Percentiles rank a stretch among this genome's conserved stretches.
phyloP scores from a whole-genome alignment of 1,140 invertebrate species.

The Theocolax elegans region DNA sequence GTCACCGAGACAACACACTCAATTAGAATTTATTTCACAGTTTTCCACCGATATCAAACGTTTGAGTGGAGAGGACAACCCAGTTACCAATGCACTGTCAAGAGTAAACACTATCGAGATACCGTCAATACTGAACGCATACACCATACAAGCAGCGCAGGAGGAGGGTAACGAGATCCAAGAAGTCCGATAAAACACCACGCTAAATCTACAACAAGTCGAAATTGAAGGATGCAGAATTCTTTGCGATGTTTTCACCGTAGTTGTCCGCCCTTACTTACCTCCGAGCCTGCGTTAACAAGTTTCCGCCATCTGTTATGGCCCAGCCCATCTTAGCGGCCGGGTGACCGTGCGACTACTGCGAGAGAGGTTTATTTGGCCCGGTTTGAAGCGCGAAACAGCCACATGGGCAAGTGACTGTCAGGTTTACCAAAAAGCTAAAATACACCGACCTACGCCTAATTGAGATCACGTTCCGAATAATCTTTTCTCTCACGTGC shows the following conservation, averaged over 20 bases:
- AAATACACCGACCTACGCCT: constrained; percentile 32
- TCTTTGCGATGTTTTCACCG: not conserved
- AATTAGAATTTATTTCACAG: not conserved
- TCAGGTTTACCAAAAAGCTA: constrained; percentile 17
- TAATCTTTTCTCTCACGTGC: constrained; percentile 12
- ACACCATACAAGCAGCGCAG: not conserved
- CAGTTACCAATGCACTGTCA: not conserved
- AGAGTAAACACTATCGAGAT: not conserved
- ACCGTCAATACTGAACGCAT: not conserved
- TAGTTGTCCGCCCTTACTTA: constrained; percentile 12
- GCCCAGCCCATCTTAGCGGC: constrained; percentile 22
- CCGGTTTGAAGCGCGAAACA: not conserved
- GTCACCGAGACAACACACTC: constrained; percentile 14
- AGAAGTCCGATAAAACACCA: not conserved
- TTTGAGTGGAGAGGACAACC: not conserved
- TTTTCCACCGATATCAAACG: not conserved
- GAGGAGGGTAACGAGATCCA: not conserved
- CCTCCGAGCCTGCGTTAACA: not conserved
- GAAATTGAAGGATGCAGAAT: not conserved
- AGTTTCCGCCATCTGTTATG: constrained; percentile 15
- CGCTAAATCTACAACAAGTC: not conserved
- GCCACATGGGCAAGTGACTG: not conserved
- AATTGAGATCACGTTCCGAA: not conserved
- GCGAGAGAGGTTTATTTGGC: constrained; percentile 25
- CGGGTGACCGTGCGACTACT: not conserved